Evolutionary conservation across 2,888 invertebrate genomes (phyloP).

Genomic region (Brassicogethes aeneus): DNA sequence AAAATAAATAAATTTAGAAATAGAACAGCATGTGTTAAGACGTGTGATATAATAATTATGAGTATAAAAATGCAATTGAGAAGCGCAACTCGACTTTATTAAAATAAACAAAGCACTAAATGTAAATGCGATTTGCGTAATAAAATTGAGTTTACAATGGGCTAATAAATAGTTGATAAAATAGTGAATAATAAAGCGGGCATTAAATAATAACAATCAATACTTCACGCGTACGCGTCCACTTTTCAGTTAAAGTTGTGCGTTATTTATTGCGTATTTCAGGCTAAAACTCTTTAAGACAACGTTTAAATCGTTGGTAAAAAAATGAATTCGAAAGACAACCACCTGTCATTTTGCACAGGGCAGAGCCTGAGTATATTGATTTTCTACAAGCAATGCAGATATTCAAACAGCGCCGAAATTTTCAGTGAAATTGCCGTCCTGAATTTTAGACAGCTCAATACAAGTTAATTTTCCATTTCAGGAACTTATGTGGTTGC

Average conservation of each 20-base stretch:
- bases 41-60: neutral
- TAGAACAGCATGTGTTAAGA: neutral
- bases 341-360: constrained; percentile 39
- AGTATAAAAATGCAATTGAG: neutral
- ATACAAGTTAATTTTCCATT: too few species aligned
- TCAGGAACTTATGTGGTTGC: too few species aligned
- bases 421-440: constrained; percentile 14
- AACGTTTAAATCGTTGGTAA: too few species aligned
- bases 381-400: constrained; percentile 44
- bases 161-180: too few species aligned
- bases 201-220: neutral
- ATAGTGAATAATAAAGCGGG: neutral
- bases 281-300: too few species aligned
- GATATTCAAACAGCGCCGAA: constrained; percentile 36
- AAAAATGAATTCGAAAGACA: constrained; percentile 33
- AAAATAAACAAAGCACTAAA: neutral
- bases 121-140: neutral
- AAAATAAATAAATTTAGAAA: neutral
- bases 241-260: too few species aligned
- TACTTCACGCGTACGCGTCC: neutral
- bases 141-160: neutral
- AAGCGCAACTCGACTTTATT: neutral
- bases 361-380: constrained; percentile 39
- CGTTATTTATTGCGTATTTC: too few species aligned
- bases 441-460: too few species aligned